A percentile compares a stretch with the other conserved stretches of the same genome.
Evolutionary conservation across 1,140 invertebrate genomes (phyloP).

Genomic region (Nautilus pompilius): DNA sequence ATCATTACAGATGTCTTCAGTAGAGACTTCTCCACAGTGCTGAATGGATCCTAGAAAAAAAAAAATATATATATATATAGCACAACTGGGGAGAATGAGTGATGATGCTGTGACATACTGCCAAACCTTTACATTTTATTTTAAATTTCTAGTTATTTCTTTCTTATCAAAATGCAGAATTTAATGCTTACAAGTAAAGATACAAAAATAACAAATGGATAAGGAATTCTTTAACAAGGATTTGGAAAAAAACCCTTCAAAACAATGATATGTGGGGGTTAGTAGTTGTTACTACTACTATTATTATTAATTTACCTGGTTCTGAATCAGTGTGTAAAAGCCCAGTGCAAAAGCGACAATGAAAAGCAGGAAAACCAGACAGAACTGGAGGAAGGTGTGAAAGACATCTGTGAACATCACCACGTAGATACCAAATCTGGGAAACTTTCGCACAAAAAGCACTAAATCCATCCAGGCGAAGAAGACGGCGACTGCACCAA

Average conservation of each 20-base stretch:
- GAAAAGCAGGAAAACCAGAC: slow-evolving; percentile 59
- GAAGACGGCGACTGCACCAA: slow-evolving; percentile 58
- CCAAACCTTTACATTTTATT: too few relatives aligned
- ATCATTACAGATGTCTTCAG: slow-evolving; percentile 58
- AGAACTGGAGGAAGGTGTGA: slow-evolving; percentile 59
- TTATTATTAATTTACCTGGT: slow-evolving; percentile 43
- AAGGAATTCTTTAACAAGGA: not conserved
- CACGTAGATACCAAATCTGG: slow-evolving; percentile 61
- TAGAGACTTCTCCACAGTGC: slow-evolving; percentile 35
- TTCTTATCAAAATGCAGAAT: not conserved
- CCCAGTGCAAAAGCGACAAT: slow-evolving; percentile 59
- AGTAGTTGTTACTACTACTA: not conserved
- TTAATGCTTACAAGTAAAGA: too few relatives aligned
- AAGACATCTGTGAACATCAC: slow-evolving; percentile 63
- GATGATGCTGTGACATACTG: too few relatives aligned
- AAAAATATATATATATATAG: not conserved
- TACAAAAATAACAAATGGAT: not conserved
- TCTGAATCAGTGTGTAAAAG: slow-evolving; percentile 56
- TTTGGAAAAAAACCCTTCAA: not conserved
- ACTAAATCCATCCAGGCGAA: slow-evolving; percentile 59
- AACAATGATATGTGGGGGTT: not conserved
- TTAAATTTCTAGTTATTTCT: too few relatives aligned
- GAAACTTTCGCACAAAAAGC: slow-evolving; percentile 58
- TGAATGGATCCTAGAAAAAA: slow-evolving; percentile 45
- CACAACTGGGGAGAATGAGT: too few relatives aligned